These are phyloP conservation scores for Heterotilapia buettikoferi DNA, from an alignment of 2,113 vertebrate species.

Conservation along the genomic window DNA sequence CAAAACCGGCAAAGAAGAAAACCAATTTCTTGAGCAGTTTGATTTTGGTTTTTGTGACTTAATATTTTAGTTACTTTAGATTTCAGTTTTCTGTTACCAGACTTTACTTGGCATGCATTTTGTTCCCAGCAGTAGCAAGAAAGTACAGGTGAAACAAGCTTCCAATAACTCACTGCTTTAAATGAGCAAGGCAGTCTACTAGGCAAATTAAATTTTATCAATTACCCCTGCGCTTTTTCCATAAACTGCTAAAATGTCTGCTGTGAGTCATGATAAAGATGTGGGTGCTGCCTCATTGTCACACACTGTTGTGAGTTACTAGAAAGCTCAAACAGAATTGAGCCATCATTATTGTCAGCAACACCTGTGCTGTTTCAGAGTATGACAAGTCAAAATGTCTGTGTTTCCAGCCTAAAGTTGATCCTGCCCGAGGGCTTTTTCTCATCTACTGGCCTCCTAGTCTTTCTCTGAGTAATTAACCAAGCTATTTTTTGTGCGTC, in stretches of 20 bases:
- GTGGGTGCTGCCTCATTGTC: neutral
- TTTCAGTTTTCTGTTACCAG: neutral
- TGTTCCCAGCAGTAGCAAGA: neutral
- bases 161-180: neutral
- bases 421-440: neutral
- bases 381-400: neutral
- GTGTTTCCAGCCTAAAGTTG: neutral
- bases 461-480: neutral
- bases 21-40: neutral
- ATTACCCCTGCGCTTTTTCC: neutral
- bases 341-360: neutral
- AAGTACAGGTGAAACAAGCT: neutral
- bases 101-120: neutral
- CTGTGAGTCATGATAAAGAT: neutral
- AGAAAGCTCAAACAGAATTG: neutral
- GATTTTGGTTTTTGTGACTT: neutral
- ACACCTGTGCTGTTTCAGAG: neutral
- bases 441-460: neutral
- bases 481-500: neutral
- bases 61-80: neutral
- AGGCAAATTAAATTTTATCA: neutral
- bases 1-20: neutral
- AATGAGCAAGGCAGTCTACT: neutral
- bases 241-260: neutral
- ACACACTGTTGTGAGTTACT: neutral